These are phyloP conservation scores for Gallinago nigripennis DNA, from an alignment of 2,797 vertebrate species.

Conservation along the genomic window DNA sequence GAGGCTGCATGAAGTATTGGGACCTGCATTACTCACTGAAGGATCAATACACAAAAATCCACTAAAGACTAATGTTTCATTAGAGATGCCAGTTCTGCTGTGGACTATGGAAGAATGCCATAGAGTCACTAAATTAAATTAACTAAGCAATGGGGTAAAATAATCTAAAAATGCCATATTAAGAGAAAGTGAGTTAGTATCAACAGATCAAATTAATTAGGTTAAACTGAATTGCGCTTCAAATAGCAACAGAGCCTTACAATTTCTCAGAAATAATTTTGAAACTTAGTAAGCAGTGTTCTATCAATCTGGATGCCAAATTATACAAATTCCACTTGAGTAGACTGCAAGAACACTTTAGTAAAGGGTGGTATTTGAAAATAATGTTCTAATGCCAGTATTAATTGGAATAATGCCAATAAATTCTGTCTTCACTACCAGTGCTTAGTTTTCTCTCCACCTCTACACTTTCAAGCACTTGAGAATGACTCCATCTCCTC, in stretches of 20 bases:
- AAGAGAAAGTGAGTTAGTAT: neutral
- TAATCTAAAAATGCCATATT: neutral
- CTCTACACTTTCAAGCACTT: rapidly evolving
- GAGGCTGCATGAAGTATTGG: neutral
- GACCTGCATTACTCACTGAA: neutral
- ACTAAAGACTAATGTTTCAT: neutral
- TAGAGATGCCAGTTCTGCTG: neutral
- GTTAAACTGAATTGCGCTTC: neutral
- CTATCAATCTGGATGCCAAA: neutral
- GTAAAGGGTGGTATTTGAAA: neutral
- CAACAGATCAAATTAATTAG: neutral
- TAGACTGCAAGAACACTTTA: neutral
- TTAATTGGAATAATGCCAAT: neutral
- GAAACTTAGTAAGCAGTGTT: neutral
- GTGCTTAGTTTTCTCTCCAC: neutral
- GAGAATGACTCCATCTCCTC: neutral
- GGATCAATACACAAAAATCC: neutral
- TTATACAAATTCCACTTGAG: neutral
- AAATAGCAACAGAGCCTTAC: neutral
- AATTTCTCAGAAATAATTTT: neutral
- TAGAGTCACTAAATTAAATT: slow-evolving; percentile 1
- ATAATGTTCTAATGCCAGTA: neutral
- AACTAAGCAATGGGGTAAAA: neutral
- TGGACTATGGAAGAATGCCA: neutral
- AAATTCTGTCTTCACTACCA: rapidly evolving